Base-by-base conservation (phyloP, 1,140 invertebrate species). In the Dendrolimus punctatus region DNA sequence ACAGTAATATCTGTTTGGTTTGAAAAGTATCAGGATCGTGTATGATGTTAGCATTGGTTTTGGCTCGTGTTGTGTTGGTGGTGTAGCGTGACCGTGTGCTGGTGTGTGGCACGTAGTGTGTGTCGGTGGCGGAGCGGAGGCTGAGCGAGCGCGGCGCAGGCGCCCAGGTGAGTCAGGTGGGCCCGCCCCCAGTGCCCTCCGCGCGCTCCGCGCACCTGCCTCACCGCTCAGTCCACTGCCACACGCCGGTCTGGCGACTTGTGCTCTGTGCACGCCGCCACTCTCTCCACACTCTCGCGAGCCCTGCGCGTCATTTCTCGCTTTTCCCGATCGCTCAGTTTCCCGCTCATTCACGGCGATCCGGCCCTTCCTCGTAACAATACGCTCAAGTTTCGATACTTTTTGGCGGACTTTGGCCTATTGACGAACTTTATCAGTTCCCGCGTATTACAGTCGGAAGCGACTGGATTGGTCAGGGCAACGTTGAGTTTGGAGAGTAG, bases 221-320 rank as follows among this genome's bases (percentile, higher is more conserved):
- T 66, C 68, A 62, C 68, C 72, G 72, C 68, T 80, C 82, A 85
- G 82, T 85, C 80, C 82, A 83, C 61, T 71, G 80, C 82, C 74
- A 85, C 65, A 82, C 82, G 80, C 82, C 82, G 79, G 76, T 73
- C 70, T 73, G 80, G 82, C 82, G 82, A 83, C 80, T 80, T 76
- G 82, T 83, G 82, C 80, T 79, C 75, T 73, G 78, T 67, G 79
- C 81, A 81, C 79, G 69, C 71, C 78, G 78, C 76, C 79, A 75
- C 79, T 80, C 68, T 80, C 71, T 77, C 76, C 71, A 76, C 64
- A 80, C 79, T 76, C 74, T 80, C 76, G 73, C 81, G 77, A 78
- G 71, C 70, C 73, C 74, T 76, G 68, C 71, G 76, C 74, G 74
- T 71, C 72, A 70, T 81, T 74, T 77, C 70, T 80, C 76, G 74